Conservation (phyloP, 2,888 invertebrate species). For the Caenorhabditis sp. region DNA sequence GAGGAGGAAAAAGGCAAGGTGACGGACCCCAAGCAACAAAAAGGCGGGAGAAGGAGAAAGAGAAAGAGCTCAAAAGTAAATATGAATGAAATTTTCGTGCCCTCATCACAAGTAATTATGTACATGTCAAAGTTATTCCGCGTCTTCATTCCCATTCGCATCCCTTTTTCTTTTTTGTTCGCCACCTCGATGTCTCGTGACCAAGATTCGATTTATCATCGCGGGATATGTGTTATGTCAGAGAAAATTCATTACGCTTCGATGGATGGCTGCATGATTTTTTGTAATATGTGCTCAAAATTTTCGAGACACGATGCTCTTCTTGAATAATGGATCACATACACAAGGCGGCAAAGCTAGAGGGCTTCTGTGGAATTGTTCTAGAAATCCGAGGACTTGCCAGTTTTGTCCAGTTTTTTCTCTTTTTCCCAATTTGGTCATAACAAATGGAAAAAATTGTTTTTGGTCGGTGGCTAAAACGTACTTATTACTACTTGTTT, state of each 20-base stretch:
- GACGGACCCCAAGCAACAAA: too few relatives aligned
- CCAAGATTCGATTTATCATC: slow-evolving; percentile 53
- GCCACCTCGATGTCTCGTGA: slow-evolving; percentile 37
- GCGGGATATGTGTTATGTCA: slow-evolving; percentile 42
- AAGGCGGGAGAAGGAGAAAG: neutral
- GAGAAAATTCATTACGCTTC: slow-evolving; percentile 33
- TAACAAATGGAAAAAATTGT: slow-evolving; percentile 2
- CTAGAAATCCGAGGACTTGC: slow-evolving; percentile 25
- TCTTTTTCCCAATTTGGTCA: neutral
- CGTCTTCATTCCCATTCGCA: too few relatives aligned
- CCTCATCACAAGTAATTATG: slow-evolving; percentile 48
- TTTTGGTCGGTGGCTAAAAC: neutral
- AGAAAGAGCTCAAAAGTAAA: neutral
- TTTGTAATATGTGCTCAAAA: slow-evolving; percentile 48
- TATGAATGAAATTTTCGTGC: slow-evolving; percentile 20
- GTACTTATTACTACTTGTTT: neutral
- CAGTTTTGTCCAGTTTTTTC: neutral
- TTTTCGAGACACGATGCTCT: slow-evolving; percentile 35
- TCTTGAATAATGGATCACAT: slow-evolving; percentile 45
- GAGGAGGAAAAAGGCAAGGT: neutral
- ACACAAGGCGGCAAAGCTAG: slow-evolving; percentile 1
- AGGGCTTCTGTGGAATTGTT: slow-evolving; percentile 24
- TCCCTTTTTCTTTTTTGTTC: slow-evolving; percentile 21
- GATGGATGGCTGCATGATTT: slow-evolving; percentile 46
- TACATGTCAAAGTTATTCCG: slow-evolving; percentile 48